phyloP scores from a whole-genome alignment of 2,888 invertebrate genomes.

The Lathronympha strigana region DNA sequence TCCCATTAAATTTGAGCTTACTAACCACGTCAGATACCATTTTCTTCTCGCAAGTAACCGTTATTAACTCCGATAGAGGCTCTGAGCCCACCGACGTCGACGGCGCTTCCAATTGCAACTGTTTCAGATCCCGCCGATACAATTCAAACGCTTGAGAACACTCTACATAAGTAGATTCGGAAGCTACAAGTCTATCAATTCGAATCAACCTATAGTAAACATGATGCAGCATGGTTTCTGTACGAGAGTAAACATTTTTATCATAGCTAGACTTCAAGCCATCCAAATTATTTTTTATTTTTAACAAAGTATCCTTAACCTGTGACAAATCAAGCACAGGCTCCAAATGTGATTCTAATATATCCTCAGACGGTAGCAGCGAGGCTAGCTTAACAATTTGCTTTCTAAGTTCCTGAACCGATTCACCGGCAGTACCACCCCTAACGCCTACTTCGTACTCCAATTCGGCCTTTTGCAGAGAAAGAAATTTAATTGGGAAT shows the following conservation, averaged over 20 bases:
- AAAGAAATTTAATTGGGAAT: not conserved
- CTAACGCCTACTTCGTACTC: slow-evolving; percentile 2
- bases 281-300: too few species aligned
- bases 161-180: too few species aligned
- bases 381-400: not conserved
- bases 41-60: too few species aligned
- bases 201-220: slow-evolving; percentile 3
- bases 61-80: not conserved
- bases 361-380: not conserved
- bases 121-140: too few species aligned
- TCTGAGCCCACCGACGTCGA: not conserved
- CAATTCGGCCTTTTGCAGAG: not conserved
- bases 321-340: too few species aligned
- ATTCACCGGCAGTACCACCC: not conserved
- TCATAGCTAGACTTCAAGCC: too few species aligned
- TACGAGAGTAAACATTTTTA: too few species aligned
- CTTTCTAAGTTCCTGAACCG: not conserved
- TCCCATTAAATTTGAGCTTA: slow-evolving; percentile 9
- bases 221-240: not conserved
- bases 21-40: not conserved
- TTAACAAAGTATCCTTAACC: too few species aligned
- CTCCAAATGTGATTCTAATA: not conserved
- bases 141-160: too few species aligned
- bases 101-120: not conserved
- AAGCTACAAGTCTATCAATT: not conserved